phyloP scores from a whole-genome alignment of 2,797 vertebrate genomes.

The Rhinichthys osculus region DNA sequence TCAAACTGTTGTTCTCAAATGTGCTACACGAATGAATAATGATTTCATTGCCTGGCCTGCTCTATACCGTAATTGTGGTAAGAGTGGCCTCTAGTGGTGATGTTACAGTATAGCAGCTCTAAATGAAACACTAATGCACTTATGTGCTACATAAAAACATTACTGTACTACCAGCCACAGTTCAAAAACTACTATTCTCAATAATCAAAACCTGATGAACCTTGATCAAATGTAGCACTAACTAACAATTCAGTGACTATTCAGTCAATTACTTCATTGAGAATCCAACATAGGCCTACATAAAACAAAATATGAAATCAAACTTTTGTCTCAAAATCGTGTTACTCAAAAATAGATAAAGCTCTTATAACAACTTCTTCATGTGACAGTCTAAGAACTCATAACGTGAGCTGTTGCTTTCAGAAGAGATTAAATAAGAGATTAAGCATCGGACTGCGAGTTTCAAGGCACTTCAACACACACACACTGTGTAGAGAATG shows the following conservation, averaged over 20 bases:
- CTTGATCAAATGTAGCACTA: neutral
- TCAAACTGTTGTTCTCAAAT: neutral
- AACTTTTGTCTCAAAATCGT: too few species aligned
- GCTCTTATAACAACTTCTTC: neutral
- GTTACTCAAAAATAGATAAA: neutral
- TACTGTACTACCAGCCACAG: neutral
- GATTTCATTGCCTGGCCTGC: neutral
- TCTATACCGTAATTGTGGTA: conserved; percentile 5
- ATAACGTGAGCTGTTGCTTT: neutral
- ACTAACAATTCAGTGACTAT: neutral
- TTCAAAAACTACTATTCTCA: neutral
- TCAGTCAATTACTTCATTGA: neutral
- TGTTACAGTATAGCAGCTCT: neutral
- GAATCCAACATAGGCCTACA: neutral
- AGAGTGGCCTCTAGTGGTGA: neutral
- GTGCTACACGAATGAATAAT: neutral
- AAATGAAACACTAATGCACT: neutral
- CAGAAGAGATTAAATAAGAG: too few species aligned
- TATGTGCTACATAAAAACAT: neutral
- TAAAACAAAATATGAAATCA: neutral
- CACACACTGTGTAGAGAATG: too few species aligned
- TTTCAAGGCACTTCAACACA: too few species aligned
- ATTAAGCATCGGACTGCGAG: neutral
- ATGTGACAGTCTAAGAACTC: neutral
- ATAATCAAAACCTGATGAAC: neutral